A percentile compares a stretch with the other conserved stretches of the same genome.
Evolutionary conservation across 2,888 invertebrate genomes (phyloP).

Genomic region (Tiphia femorata): DNA sequence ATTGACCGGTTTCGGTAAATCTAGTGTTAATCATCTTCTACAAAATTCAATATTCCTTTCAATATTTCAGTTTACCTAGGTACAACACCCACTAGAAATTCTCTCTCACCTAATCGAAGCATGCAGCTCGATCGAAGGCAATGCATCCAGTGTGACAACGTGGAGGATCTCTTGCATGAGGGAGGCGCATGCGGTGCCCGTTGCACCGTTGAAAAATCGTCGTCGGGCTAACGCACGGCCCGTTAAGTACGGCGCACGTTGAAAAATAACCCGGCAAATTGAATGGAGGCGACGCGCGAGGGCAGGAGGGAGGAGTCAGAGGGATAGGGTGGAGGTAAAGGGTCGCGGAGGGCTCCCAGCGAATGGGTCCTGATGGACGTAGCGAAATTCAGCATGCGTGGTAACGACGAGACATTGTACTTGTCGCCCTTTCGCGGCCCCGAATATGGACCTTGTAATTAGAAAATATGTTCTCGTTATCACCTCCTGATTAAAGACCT

Average conservation of each 20-base stretch:
- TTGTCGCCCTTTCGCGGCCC: conserved; percentile 28
- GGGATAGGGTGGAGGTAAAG: not conserved
- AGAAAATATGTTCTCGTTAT: conserved; percentile 22
- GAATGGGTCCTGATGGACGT: conserved; percentile 37
- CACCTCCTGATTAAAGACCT: conserved; percentile 18
- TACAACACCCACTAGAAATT: too few species aligned
- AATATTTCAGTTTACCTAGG: too few species aligned
- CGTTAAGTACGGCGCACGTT: conserved; percentile 40
- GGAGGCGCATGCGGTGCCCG: conserved; percentile 17
- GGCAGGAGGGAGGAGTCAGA: conserved; percentile 6
- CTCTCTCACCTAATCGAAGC: too few species aligned
- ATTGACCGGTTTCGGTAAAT: too few species aligned
- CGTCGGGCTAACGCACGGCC: conserved; percentile 26
- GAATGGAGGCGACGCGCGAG: conserved; percentile 39
- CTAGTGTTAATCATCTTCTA: too few species aligned
- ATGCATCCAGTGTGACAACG: too few species aligned
- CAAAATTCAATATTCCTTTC: too few species aligned
- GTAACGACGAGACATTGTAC: conserved; percentile 38
- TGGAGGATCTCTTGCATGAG: too few species aligned
- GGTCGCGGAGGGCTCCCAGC: conserved; percentile 25
- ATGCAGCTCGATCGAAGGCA: too few species aligned
- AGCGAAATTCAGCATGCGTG: conserved; percentile 39
- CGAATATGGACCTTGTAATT: conserved; percentile 22
- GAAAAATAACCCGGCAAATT: conserved; percentile 49
- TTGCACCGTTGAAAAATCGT: conserved; percentile 36